These are phyloP conservation scores for Dreissena polymorpha DNA, from an alignment of 1,140 invertebrate genomes.

Conservation along the genomic window DNA sequence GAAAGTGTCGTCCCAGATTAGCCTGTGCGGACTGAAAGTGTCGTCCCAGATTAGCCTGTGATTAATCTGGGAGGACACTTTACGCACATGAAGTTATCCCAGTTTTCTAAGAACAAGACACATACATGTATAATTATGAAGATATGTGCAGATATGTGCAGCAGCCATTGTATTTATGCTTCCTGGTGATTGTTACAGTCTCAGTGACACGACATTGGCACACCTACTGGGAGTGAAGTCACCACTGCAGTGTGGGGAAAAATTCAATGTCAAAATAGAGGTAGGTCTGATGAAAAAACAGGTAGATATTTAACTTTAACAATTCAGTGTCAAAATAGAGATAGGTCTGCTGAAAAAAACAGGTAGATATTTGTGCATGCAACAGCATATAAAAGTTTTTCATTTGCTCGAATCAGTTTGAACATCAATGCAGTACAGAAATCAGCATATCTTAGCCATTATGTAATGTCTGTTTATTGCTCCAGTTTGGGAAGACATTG, in stretches of 20 bases:
- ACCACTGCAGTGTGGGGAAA: slow-evolving; percentile 86
- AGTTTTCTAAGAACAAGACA: too few relatives aligned
- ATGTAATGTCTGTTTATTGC: too few relatives aligned
- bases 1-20: too few relatives aligned
- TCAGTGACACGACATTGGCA: slow-evolving; percentile 85
- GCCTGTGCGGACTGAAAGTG: too few relatives aligned
- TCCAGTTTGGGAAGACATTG: too few relatives aligned
- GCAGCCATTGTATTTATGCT: too few relatives aligned
- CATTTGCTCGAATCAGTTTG: background rate
- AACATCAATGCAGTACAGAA: background rate
- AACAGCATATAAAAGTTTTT: background rate
- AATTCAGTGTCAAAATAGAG: background rate
- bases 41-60: too few relatives aligned
- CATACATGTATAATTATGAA: too few relatives aligned
- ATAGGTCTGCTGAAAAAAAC: too few relatives aligned
- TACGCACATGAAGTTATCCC: too few relatives aligned
- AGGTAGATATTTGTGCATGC: background rate
- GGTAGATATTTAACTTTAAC: background rate
- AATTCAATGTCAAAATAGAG: slow-evolving; percentile 93
- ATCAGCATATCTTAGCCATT: background rate
- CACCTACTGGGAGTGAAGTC: slow-evolving; percentile 93
- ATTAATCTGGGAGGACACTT: too few relatives aligned
- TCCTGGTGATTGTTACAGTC: slow-evolving; percentile 47
- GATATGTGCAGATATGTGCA: too few relatives aligned
- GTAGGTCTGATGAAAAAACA: background rate